Conservation (phyloP, 2,888 invertebrate species). For the Diaperis boleti region DNA sequence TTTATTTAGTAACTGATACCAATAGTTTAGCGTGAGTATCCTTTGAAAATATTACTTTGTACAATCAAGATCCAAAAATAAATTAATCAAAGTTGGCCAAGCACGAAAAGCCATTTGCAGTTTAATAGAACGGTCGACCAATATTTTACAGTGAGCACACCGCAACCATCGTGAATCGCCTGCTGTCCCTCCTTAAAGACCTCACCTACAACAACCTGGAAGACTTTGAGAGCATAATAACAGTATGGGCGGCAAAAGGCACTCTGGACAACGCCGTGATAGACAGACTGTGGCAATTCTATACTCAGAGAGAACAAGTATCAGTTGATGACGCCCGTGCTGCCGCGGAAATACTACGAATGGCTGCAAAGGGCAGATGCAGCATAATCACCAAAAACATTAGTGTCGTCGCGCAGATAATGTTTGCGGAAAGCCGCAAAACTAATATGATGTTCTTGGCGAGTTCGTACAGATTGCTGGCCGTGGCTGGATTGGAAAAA, state of each 20-base stretch:
- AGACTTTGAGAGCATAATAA: constrained; percentile 73
- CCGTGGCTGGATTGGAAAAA: constrained; percentile 65
- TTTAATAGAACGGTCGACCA: no score
- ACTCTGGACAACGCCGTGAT: constrained; percentile 70
- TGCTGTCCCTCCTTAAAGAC: constrained; percentile 70
- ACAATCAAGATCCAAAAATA: no score
- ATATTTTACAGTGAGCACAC: constrained; percentile 66
- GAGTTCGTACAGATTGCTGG: constrained; percentile 72
- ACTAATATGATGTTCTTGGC: constrained; percentile 70
- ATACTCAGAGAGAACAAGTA: constrained; percentile 74
- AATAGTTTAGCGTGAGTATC: constrained; percentile 66
- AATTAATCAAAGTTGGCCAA: no score
- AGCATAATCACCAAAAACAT: constrained; percentile 68
- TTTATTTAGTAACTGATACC: constrained; percentile 73
- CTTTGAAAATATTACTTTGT: neutral
- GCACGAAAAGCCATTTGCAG: no score
- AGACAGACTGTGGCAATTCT: constrained; percentile 88
- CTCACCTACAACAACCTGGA: constrained; percentile 72
- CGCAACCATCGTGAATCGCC: constrained; percentile 70
- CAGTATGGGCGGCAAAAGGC: constrained; percentile 72
- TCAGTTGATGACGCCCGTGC: constrained; percentile 79
- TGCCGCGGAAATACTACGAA: constrained; percentile 81
- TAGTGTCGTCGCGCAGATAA: constrained; percentile 76
- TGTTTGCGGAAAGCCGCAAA: constrained; percentile 71
- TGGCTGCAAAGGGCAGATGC: constrained; percentile 71